Evolutionary conservation across 1,140 invertebrate species (phyloP), one percentile per base, ranked within the genome.

Genomic region (Drosophila nikananu): DNA sequence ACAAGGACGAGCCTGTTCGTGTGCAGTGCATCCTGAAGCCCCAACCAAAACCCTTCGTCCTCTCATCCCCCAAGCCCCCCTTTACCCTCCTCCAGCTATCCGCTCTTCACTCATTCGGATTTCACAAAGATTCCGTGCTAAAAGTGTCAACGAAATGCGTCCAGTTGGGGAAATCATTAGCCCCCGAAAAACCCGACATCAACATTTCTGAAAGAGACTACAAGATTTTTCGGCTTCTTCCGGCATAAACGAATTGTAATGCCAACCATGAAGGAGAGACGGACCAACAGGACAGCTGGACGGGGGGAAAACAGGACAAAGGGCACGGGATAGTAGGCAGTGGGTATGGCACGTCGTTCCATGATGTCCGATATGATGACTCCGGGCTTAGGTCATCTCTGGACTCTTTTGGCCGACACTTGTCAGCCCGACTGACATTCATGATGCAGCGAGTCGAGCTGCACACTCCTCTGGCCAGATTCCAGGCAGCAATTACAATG

Each of bases 141-240:
- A 73, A 81, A 83, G 80, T 83, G 80, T 81, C 83, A 87, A 70
- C 72, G 77, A 76, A 80, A 87, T 87, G 76, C 67, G 58, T 67
- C 77, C 63, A 71, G 80, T 58, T 86, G 80, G 82, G 84, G 75
- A 87, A 87, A 83, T 87, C 81, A 87, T 89, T 83, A 89, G 84
- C 73, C 68, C 42, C 67, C 44, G n/a, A 73, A 73, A 60, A 60
- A 27, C 27, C 44, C 54, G 64, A 71, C 62, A 83, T 83, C 80
- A 81, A 81, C 79, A 77, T 80, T 76, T 68, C 54, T 67, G 72
- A 83, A 87, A 77, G 77, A 67, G 68, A 81, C 73, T 83, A 80
- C 77, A 87, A 89, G 84, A 87, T 81, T 83, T 86, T 79, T 87
- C 52, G 59, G 41, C 58, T 55, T 70, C 76, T 81, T 80, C 65